Evolutionary conservation across 1,140 invertebrate species (phyloP), one percentile per base, ranked within the genome.

Genomic region (Octopus bimaculoides): DNA sequence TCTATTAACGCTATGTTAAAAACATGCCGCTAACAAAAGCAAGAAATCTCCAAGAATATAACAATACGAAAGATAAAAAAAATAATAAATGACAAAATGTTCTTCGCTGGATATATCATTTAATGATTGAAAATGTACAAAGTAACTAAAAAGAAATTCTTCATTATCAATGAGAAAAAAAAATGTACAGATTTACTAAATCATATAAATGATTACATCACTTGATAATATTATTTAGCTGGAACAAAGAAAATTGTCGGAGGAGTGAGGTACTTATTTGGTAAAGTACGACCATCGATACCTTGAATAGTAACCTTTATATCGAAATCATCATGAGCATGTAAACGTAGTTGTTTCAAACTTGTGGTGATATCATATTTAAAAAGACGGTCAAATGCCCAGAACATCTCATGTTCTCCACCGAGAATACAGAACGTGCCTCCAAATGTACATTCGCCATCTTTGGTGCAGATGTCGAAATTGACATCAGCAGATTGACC

Each of bases 351-450:
- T 12, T 55, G 9, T 7, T 54, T 75, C 78, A 77, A 17, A 41
- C 73, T 73, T 12, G 78, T 77, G 10, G 82, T 80, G 41, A 83
- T 75, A 75, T 83, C 82, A n/a, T 75, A 79, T 56, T 81, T 81
- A 73, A 79, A 84, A 5, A 82, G 78, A n/a, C 82, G 54, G 78
- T 83, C 83, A 77, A 80, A 84, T 12, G 78, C 71, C 80, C 81
- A 83, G 17, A 82, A 80, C 82, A 81, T 80, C 74, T 84, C 83
- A 20, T 75, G 41, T 52, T 78, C 78, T 54, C 83, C 83, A n/a
- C 83, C 83, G 71, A 84, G 66, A 14, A 84, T 55, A 26, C 78
- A 73, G 74, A 84, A 84, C 5, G 79, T 77, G 3, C 80, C 81
- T 71, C 80, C 81, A 61, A 74, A 81, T 20, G 17, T 77, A 66